A percentile compares a stretch with the other conserved stretches of the same genome.
Evolutionary conservation across 2,113 vertebrate species (phyloP).

Genomic region (Dryoscopus gambensis): DNA sequence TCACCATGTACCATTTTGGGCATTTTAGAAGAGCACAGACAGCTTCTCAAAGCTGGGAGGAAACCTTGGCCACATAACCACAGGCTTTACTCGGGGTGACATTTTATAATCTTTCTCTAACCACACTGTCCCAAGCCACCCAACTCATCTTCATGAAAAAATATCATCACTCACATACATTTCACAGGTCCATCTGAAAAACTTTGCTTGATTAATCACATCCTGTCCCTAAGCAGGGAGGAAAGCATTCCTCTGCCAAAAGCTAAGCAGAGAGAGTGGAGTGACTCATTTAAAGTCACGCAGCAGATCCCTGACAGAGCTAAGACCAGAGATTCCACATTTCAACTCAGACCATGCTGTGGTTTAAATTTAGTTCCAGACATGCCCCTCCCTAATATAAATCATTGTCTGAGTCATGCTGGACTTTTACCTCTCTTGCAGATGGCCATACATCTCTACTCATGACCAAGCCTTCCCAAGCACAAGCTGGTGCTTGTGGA

Average conservation of each 20-base stretch:
- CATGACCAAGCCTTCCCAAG: not conserved
- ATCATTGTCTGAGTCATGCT: not conserved
- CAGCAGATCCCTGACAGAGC: not conserved
- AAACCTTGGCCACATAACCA: not conserved
- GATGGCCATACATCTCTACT: not conserved
- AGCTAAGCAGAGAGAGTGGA: not conserved
- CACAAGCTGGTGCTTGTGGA: not conserved
- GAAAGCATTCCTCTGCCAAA: not conserved
- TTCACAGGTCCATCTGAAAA: not conserved
- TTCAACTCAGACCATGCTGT: not conserved
- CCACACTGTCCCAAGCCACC: not conserved
- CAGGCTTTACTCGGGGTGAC: not conserved
- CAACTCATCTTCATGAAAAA: not conserved
- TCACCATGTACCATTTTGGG: not conserved
- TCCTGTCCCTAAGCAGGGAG: not conserved
- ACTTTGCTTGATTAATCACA: not conserved
- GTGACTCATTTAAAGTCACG: not conserved
- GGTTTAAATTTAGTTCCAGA: slow-evolving; percentile 38
- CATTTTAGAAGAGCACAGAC: not conserved
- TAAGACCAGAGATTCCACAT: not conserved
- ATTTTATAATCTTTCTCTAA: not conserved
- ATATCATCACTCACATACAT: not conserved
- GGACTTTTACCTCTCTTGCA: not conserved
- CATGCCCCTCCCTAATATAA: not conserved
- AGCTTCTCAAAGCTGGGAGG: not conserved